phyloP scores from a whole-genome alignment of 1,140 invertebrate genomes.

The Apis florea region DNA sequence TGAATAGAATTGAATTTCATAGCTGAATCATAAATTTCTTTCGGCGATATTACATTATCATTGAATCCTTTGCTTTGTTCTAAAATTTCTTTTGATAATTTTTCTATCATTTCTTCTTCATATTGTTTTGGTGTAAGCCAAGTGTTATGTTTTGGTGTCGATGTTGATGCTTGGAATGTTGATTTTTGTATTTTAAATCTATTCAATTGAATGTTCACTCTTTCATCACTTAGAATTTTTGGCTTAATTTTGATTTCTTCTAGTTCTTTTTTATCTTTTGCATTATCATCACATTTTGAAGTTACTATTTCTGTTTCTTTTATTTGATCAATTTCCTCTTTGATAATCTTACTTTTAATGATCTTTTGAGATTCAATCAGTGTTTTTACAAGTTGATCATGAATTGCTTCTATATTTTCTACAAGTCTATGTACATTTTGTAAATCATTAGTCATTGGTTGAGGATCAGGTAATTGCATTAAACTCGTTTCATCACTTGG shows the following conservation, averaged over 20 bases:
- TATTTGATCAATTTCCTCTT: slow-evolving; percentile 1
- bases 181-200: slow-evolving; percentile 55
- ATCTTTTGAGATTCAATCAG: slow-evolving; percentile 71
- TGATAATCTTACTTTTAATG: slow-evolving; percentile 36
- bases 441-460: slow-evolving; percentile 46
- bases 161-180: slow-evolving; percentile 22
- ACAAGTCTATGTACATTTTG: slow-evolving; percentile 66
- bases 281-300: slow-evolving; percentile 26
- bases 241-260: slow-evolving; percentile 55
- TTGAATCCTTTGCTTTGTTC: slow-evolving; percentile 72
- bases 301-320: slow-evolving; percentile 22
- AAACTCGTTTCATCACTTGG: slow-evolving; percentile 66
- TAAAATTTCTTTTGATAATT: slow-evolving; percentile 73
- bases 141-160: slow-evolving; percentile 24
- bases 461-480: slow-evolving; percentile 60
- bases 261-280: slow-evolving; percentile 43
- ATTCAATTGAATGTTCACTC: slow-evolving; percentile 65
- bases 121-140: slow-evolving; percentile 15
- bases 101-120: slow-evolving; percentile 68
- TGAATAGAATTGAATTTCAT: not conserved
- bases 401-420: slow-evolving; percentile 71
- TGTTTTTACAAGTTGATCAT: slow-evolving; percentile 68
- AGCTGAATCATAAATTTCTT: not conserved
- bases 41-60: slow-evolving; percentile 6
- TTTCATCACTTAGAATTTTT: slow-evolving; percentile 68